Evolutionary conservation across 2,113 vertebrate species (phyloP), one percentile per base, ranked within the genome.

Genomic region (Corythornis madagascariensis): DNA sequence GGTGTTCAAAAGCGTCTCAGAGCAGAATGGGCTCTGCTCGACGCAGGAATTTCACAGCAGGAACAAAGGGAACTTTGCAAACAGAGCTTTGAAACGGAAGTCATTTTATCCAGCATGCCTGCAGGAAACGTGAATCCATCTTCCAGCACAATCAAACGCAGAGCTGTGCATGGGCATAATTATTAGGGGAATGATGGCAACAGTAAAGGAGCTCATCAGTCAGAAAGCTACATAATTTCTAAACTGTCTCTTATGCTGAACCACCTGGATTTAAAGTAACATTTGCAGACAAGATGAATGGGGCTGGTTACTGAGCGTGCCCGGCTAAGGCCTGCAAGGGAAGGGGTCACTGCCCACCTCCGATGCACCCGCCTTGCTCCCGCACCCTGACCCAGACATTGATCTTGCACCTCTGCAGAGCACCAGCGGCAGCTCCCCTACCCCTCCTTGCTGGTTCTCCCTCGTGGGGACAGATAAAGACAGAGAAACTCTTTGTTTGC

Each of bases 101-200:
- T 83, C 10, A 76, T 96, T 95, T 91, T 11, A 93, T 89, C 83
- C 91, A 89, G 64, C 84, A 28, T 78, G 94, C 95, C 95, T 94
- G 95, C 88, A 92, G 25, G 92, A 89, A 94, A 90, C 10, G 6
- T 48, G 92, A 87, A 91, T 90, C 94, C 78, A 89, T 86, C 94
- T 95, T 85, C 84, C 4, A 45, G 88, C 83, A 81, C 93, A 83
- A 86, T 88, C 94, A 88, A 83, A 76, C 9, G 16, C 90, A 69
- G 96, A 91, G 92, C 88, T 96, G 61, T 70, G 94, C 91, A 76
- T 38, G 91, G 95, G 95, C 89, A 69, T 52, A 75, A 92, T 89
- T 92, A 87, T 90, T 76, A 96, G 92, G 35, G 42, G 92, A 57
- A 28, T 60, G 94, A 95, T 88, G 94, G 78, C 73, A 94, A 71